A percentile compares a stretch with the other conserved stretches of the same genome.
These are phyloP conservation scores for Mesorhabditis sp. DNA, from an alignment of 2,888 invertebrate species.

Conservation along the genomic window DNA sequence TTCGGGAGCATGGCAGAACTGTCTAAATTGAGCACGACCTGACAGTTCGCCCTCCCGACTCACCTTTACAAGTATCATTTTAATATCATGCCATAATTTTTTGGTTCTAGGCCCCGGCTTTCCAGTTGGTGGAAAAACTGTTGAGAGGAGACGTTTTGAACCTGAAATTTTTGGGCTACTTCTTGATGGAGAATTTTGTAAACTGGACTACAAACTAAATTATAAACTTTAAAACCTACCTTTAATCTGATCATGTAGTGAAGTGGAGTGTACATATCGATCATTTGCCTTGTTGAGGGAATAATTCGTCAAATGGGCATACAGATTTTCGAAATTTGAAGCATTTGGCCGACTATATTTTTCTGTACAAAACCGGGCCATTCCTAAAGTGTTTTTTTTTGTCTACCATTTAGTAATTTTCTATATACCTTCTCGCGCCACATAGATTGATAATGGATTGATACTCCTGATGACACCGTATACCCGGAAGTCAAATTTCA, in stretches of 20 bases:
- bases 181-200: neutral
- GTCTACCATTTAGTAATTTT: neutral
- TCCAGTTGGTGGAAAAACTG: slow-evolving; percentile 59
- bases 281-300: slow-evolving; percentile 62
- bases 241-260: slow-evolving; percentile 50
- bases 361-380: slow-evolving; percentile 63
- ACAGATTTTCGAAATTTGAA: slow-evolving; percentile 61
- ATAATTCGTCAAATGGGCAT: slow-evolving; percentile 64
- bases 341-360: slow-evolving; percentile 60
- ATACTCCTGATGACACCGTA: slow-evolving; percentile 61
- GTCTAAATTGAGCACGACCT: slow-evolving; percentile 49
- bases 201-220: neutral
- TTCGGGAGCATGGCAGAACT: slow-evolving; percentile 62
- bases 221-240: slow-evolving; percentile 26
- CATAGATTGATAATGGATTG: slow-evolving; percentile 60
- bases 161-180: slow-evolving; percentile 42
- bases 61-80: slow-evolving; percentile 60
- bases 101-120: slow-evolving; percentile 59
- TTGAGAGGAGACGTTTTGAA: slow-evolving; percentile 61
- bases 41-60: neutral
- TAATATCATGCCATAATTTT: slow-evolving; percentile 60
- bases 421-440: slow-evolving; percentile 57
- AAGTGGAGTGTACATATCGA: slow-evolving; percentile 58
- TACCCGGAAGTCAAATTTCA: slow-evolving; percentile 63
- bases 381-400: slow-evolving; percentile 34